Percentiles rank a stretch among this genome's conserved stretches.
Evolutionary conservation across 1,140 invertebrate genomes (phyloP).

Genomic region (Drosophila pachea): DNA sequence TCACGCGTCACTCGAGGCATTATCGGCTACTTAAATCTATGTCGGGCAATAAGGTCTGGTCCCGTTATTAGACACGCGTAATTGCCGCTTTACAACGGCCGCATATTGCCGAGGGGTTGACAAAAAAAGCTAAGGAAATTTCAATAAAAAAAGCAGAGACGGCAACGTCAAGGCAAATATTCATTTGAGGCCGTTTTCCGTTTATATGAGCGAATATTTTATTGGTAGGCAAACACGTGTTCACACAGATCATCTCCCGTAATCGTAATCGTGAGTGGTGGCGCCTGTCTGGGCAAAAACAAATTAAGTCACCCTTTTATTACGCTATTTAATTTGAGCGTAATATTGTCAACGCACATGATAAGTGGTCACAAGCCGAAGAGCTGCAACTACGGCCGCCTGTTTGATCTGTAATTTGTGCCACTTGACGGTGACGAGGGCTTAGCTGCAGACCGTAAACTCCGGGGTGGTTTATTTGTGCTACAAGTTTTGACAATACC

Average conservation of each 20-base stretch:
- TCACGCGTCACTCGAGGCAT: constrained; percentile 35
- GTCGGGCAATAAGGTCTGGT: constrained; percentile 15
- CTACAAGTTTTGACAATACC: constrained; percentile 32
- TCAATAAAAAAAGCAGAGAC: constrained; percentile 37
- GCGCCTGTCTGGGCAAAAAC: constrained; percentile 44
- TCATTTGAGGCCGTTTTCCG: background rate
- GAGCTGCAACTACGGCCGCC: constrained; percentile 36
- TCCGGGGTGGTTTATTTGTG: constrained; percentile 52
- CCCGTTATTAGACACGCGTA: constrained; percentile 41
- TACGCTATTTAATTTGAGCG: constrained; percentile 58
- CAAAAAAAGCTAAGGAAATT: constrained; percentile 21
- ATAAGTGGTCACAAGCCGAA: constrained; percentile 33
- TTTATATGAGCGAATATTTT: constrained; percentile 29
- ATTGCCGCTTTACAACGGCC: constrained; percentile 46
- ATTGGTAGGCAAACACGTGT: constrained; percentile 56
- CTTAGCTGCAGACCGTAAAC: constrained; percentile 24
- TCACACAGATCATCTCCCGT: constrained; percentile 39
- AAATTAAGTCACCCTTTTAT: constrained; percentile 66
- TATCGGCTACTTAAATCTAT: constrained; percentile 44
- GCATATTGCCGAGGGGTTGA: constrained; percentile 34
- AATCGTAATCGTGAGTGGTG: constrained; percentile 38
- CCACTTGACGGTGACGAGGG: constrained; percentile 35
- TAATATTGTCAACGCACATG: constrained; percentile 55
- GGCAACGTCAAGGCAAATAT: constrained; percentile 1
- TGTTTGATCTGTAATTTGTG: constrained; percentile 46